Conservation (phyloP, 2,888 invertebrate species). For the Nipponacmea schrenckii region DNA sequence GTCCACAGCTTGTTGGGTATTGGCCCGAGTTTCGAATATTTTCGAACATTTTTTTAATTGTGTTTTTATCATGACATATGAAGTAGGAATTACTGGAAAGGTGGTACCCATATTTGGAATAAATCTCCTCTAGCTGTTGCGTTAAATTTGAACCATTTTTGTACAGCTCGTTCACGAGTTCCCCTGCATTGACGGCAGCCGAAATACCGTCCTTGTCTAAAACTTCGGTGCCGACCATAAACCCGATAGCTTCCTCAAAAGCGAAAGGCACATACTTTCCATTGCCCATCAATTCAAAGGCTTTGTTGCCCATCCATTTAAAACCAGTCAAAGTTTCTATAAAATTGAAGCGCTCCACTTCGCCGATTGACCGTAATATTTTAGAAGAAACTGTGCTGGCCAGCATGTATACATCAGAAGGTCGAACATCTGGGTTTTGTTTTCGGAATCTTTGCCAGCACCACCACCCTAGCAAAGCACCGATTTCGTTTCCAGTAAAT, state of each 20-base stretch:
- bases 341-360: constrained; percentile 80
- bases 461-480: constrained; percentile 96
- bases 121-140: constrained; percentile 78
- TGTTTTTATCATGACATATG: constrained; percentile 80
- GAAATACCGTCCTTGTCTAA: constrained; percentile 97
- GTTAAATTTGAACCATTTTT: constrained; percentile 69
- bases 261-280: constrained; percentile 88
- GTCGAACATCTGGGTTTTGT: constrained; percentile 45
- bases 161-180: constrained; percentile 79
- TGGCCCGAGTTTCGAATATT: constrained; percentile 77
- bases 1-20: constrained; percentile 70
- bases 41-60: constrained; percentile 82
- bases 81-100: constrained; percentile 89
- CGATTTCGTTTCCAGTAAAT: constrained; percentile 95
- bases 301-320: constrained; percentile 98
- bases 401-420: constrained; percentile 80
- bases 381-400: constrained; percentile 97
- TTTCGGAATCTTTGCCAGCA: constrained; percentile 69
- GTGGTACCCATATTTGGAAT: constrained; percentile 88
- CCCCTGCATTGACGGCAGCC: constrained; percentile 84
- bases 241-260: constrained; percentile 97
- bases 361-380: constrained; percentile 85
- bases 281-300: constrained; percentile 77
- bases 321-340: constrained; percentile 96
- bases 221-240: constrained; percentile 89